Evolutionary conservation across 2,797 vertebrate species (phyloP).

Genomic region (Oreochromis mossambicus): DNA sequence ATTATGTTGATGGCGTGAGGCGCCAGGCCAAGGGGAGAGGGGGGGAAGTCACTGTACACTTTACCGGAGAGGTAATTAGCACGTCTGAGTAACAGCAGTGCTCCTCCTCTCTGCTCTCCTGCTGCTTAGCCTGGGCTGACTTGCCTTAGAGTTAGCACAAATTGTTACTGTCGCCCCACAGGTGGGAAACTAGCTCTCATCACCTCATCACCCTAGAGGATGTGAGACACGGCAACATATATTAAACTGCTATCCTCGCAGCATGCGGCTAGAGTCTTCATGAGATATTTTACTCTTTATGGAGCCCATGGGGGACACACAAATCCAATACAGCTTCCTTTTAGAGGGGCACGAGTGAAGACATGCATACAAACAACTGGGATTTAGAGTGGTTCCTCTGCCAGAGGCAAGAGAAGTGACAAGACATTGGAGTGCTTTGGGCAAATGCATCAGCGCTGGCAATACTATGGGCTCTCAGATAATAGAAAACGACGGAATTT

Average conservation of each 20-base stretch:
- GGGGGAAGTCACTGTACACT: conserved; percentile 66
- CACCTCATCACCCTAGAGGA: conserved; percentile 75
- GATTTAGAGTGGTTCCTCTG: conserved; percentile 66
- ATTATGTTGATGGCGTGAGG: conserved; percentile 84
- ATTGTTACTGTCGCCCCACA: conserved; percentile 72
- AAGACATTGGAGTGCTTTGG: conserved; percentile 62
- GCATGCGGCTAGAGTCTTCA: conserved; percentile 67
- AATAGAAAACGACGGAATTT: conserved; percentile 51
- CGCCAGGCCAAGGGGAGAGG: conserved; percentile 79
- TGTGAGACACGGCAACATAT: conserved; percentile 69
- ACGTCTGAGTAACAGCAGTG: conserved; percentile 70
- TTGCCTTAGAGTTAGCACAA: conserved; percentile 65
- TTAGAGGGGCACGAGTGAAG: conserved; percentile 60
- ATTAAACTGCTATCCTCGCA: conserved; percentile 73
- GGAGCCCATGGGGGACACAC: conserved; percentile 73
- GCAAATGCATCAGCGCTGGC: conserved; percentile 63
- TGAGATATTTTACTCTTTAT: conserved; percentile 77
- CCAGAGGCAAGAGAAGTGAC: conserved; percentile 71
- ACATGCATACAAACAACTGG: conserved; percentile 76
- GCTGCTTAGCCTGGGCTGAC: conserved; percentile 50
- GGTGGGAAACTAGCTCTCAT: conserved; percentile 76
- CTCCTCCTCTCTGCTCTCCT: conserved; percentile 55
- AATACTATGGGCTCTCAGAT: conserved; percentile 50
- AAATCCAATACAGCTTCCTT: conserved; percentile 71
- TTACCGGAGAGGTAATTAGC: conserved; percentile 80